Conservation (phyloP, 1,140 invertebrate genomes). For the Stegodyphus mimosarum region DNA sequence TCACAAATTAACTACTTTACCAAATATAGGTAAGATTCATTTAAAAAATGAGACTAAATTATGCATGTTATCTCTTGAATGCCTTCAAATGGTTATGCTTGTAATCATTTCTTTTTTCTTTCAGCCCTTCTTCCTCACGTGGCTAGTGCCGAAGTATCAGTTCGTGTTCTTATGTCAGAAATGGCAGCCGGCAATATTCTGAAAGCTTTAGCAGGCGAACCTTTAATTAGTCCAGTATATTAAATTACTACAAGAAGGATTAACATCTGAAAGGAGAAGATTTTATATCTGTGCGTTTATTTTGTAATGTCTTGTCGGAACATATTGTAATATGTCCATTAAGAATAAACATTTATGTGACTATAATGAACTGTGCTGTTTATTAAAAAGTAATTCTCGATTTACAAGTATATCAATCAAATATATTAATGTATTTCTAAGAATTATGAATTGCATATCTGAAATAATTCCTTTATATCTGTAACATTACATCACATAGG, state of each 20-base stretch:
- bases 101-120: constrained; percentile 32
- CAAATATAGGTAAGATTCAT: constrained; percentile 67
- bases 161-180: constrained; percentile 83
- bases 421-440: too few relatives aligned
- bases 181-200: constrained; percentile 88
- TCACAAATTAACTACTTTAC: constrained; percentile 81
- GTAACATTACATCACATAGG: too few relatives aligned
- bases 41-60: background rate
- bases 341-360: too few relatives aligned
- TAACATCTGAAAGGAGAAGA: too few relatives aligned
- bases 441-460: too few relatives aligned
- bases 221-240: constrained; percentile 66
- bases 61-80: background rate
- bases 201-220: constrained; percentile 77
- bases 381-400: too few relatives aligned
- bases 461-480: too few relatives aligned
- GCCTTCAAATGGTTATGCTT: background rate
- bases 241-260: background rate
- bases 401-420: too few relatives aligned
- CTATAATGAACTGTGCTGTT: too few relatives aligned
- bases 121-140: constrained; percentile 84
- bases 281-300: too few relatives aligned
- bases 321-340: too few relatives aligned
- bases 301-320: too few relatives aligned
- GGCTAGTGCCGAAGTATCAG: constrained; percentile 86